These are phyloP conservation scores for Xyrauchen texanus DNA, from an alignment of 2,113 vertebrate genomes.

Conservation along the genomic window DNA sequence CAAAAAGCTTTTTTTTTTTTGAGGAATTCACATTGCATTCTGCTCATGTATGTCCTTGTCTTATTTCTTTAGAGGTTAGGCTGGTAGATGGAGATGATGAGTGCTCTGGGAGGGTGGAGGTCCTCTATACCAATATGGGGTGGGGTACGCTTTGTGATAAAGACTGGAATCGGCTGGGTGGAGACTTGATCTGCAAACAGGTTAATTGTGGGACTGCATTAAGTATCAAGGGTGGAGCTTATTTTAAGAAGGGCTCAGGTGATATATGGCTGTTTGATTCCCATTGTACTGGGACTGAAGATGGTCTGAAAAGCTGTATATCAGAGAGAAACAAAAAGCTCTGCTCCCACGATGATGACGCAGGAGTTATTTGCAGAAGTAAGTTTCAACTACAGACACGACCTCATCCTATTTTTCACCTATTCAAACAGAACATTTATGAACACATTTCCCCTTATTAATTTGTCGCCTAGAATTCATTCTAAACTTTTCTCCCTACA, in stretches of 20 bases:
- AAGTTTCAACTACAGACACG: not conserved
- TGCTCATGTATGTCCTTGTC: not conserved
- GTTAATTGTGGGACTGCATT: not conserved
- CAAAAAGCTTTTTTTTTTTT: too few species aligned
- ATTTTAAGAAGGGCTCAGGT: not conserved
- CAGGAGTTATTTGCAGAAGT: not conserved
- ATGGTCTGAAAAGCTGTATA: not conserved
- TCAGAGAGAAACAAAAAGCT: not conserved
- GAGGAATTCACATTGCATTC: too few species aligned
- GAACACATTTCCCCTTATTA: too few species aligned
- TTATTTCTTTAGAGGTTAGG: conserved; percentile 1
- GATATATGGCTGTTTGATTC: not conserved
- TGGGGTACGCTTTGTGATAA: not conserved
- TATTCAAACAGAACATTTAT: too few species aligned
- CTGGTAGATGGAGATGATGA: not conserved
- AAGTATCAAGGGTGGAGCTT: not conserved
- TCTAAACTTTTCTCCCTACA: not conserved
- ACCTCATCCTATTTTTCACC: too few species aligned
- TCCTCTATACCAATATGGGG: not conserved
- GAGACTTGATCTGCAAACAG: not conserved
- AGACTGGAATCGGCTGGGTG: not conserved
- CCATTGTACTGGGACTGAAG: not conserved
- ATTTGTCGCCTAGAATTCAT: too few species aligned
- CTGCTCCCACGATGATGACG: not conserved
- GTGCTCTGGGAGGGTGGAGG: not conserved